Evolutionary conservation across 2,113 vertebrate genomes (phyloP).

Genomic region (Notothenia coriiceps): DNA sequence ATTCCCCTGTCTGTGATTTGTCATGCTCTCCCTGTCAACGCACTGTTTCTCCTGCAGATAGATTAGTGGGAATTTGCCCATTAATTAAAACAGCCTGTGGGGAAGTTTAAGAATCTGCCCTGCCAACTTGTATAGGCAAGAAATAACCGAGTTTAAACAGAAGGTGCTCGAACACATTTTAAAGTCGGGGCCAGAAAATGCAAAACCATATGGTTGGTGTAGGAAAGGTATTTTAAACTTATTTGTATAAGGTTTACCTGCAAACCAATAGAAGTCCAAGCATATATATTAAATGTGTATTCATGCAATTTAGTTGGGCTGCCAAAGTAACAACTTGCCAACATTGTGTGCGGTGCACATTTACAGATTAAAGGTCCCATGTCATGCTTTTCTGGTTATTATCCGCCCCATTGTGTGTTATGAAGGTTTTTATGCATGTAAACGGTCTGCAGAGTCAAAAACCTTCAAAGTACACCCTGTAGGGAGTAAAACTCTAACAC

Average conservation of each 20-base stretch:
- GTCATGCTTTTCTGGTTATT: no score
- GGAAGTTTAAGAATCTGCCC: background rate
- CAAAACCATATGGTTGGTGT: background rate
- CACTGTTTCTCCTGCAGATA: background rate
- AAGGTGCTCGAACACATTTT: background rate
- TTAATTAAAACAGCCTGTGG: background rate
- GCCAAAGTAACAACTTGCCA: background rate
- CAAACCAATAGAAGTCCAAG: background rate
- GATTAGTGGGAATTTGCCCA: constrained; percentile 5
- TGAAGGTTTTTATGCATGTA: no score
- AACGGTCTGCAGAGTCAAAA: no score
- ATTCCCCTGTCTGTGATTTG: constrained; percentile 34
- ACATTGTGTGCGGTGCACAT: background rate
- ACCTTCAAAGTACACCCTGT: no score
- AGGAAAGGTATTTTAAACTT: background rate
- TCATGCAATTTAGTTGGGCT: background rate
- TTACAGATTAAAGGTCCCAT: background rate
- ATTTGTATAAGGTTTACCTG: background rate
- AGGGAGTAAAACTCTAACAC: no score
- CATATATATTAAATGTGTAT: background rate
- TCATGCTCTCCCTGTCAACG: constrained; percentile 48
- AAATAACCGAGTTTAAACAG: background rate
- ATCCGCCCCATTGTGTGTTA: no score
- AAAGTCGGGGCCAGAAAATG: background rate
- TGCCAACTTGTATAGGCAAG: background rate